phyloP scores from a whole-genome alignment of 2,888 invertebrate species.

The Rotaria magnacalcarata region DNA sequence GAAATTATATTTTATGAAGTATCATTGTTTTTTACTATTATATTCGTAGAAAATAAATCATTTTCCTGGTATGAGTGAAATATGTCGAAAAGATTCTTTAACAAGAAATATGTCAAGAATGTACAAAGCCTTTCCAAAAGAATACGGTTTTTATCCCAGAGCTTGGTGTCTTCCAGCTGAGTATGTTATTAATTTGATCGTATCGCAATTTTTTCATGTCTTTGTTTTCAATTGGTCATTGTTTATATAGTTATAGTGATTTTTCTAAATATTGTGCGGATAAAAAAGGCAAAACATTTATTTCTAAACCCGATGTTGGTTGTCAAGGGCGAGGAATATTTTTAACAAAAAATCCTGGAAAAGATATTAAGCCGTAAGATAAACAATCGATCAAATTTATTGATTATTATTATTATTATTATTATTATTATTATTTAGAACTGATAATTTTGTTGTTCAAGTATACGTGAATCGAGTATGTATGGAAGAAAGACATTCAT shows the following conservation, averaged over 20 bases:
- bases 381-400: not conserved
- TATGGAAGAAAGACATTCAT: not conserved
- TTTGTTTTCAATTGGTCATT: not conserved
- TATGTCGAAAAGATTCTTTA: conserved; percentile 80
- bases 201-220: not conserved
- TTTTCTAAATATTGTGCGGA: conserved; percentile 66
- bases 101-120: conserved; percentile 83
- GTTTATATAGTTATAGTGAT: conserved; percentile 52
- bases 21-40: too few relatives aligned
- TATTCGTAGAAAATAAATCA: conserved; percentile 72
- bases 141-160: conserved; percentile 85
- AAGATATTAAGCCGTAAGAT: conserved; percentile 69
- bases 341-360: conserved; percentile 71
- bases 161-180: conserved; percentile 89
- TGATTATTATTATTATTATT: not conserved
- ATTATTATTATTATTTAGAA: not conserved
- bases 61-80: conserved; percentile 83
- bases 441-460: conserved; percentile 47
- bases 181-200: conserved; percentile 64
- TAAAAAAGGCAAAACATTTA: conserved; percentile 72
- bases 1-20: not conserved
- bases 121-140: conserved; percentile 78
- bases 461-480: conserved; percentile 42
- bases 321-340: conserved; percentile 85
- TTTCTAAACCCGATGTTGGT: conserved; percentile 83